Evolutionary conservation across 2,888 invertebrate genomes (phyloP), one percentile per base, ranked within the genome.

Genomic region (Icerya purchasi): DNA sequence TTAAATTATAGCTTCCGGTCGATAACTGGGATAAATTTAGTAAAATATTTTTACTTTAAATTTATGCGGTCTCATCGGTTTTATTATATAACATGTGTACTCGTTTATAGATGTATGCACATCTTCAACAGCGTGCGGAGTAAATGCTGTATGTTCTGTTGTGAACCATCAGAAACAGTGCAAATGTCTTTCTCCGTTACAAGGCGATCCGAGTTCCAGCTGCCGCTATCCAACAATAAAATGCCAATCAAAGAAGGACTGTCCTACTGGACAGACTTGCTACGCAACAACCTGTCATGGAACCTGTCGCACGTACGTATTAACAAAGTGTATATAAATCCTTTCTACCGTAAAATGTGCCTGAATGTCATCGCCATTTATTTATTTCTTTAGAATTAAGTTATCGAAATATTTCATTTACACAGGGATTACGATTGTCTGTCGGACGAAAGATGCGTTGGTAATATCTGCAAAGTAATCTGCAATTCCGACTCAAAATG

Each of bases 401-500:
- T n/a, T 18, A n/a, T 2, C 1, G 50, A 5, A 20, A 22, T 1
- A 56, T 56, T n/a, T n/a, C 62, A 61, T 63, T 62, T 61, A 71
- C 77, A 64, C 70, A 85, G 86, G 65, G 87, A 91, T 69, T 77
- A 77, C 53, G 81, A 85, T 66, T 92, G 92, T 68, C 73, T 90
- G 63, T 80, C 84, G 19, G 86, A 89, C 68, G 90, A 91, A 72
- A 81, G 86, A 65, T 92, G 92, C 70, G 80, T 89, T 64, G 77
- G 81, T 59, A 88, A 87, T 53, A 78, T 83, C 58, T 91, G 91
- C 68, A 83, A 85, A 71, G 77, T 83, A 1, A 82, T 91, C 25
- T 92, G 91, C 69, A 91, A 89, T 69, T 86, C 83, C 58, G 90
- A 92, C 69, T 78, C 81, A 18, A 81, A 84, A 62, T 92, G 91